Percentiles rank a stretch among this genome's conserved stretches.
These are phyloP conservation scores for Apis mellifera DNA, from an alignment of 1,140 invertebrate species.

Conservation along the genomic window DNA sequence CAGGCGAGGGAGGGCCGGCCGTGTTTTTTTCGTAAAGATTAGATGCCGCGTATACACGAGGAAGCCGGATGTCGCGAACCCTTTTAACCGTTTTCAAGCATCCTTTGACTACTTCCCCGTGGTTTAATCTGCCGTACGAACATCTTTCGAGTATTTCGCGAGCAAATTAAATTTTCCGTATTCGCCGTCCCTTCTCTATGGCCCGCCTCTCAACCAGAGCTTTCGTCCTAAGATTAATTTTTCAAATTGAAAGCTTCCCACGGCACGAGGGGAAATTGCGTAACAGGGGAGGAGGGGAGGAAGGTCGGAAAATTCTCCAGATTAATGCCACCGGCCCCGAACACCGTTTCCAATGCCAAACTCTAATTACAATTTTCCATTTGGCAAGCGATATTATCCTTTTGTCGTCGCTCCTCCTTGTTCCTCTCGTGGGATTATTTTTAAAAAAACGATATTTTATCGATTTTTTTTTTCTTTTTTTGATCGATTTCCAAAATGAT, in stretches of 20 bases:
- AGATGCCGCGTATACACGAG: background rate
- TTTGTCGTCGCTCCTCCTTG: too few relatives aligned
- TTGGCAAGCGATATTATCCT: background rate
- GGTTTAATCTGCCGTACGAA: slow-evolving; percentile 26
- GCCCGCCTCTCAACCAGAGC: background rate
- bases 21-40: background rate
- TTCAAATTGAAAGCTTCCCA: slow-evolving; percentile 29
- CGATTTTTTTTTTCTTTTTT: too few relatives aligned
- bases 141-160: slow-evolving; percentile 34
- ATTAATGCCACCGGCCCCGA: background rate
- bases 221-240: slow-evolving; percentile 40
- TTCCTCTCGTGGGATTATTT: too few relatives aligned
- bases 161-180: slow-evolving; percentile 45
- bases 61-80: slow-evolving; percentile 26
- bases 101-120: slow-evolving; percentile 29
- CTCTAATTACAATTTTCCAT: background rate
- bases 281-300: too few relatives aligned
- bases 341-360: background rate
- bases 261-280: background rate
- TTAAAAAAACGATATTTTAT: too few relatives aligned
- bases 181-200: slow-evolving; percentile 3
- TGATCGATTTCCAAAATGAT: too few relatives aligned
- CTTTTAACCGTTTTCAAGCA: slow-evolving; percentile 20
- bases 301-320: background rate
- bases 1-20: background rate